phyloP scores from a whole-genome alignment of 2,797 vertebrate species.

The Diceros bicornis region DNA sequence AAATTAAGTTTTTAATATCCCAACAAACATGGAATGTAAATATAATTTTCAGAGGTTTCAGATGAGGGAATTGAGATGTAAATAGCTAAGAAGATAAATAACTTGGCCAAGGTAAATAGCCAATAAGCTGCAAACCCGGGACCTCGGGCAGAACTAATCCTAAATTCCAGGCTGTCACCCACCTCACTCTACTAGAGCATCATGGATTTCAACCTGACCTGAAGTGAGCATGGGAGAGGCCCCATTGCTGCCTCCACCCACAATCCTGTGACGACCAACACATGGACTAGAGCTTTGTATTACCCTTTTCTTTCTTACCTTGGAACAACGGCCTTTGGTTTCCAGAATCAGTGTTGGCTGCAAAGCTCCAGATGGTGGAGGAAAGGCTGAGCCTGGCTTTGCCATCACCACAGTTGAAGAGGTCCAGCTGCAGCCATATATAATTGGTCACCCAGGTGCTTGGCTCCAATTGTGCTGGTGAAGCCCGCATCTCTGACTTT shows the following conservation, averaged over 20 bases:
- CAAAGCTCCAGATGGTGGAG: not conserved
- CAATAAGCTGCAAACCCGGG: not conserved
- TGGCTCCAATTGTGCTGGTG: no score
- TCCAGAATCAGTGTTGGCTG: not conserved
- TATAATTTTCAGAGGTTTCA: not conserved
- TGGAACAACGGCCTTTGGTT: no score
- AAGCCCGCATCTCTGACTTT: no score
- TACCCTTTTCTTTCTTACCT: not conserved
- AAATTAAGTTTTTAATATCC: not conserved
- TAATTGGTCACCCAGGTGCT: no score
- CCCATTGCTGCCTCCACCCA: not conserved
- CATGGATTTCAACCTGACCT: not conserved
- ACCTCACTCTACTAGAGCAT: not conserved
- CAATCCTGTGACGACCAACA: not conserved
- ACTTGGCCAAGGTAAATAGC: not conserved
- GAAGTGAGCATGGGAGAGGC: no score
- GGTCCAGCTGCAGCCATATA: no score
- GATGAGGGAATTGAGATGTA: not conserved
- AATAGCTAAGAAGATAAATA: not conserved
- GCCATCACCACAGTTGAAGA: not conserved
- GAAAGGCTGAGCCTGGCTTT: not conserved
- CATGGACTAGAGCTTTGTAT: not conserved
- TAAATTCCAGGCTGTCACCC: not conserved
- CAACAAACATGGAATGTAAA: not conserved
- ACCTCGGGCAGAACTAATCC: no score